These are phyloP conservation scores for Cantharis rustica DNA, from an alignment of 2,888 invertebrate species.

Conservation along the genomic window DNA sequence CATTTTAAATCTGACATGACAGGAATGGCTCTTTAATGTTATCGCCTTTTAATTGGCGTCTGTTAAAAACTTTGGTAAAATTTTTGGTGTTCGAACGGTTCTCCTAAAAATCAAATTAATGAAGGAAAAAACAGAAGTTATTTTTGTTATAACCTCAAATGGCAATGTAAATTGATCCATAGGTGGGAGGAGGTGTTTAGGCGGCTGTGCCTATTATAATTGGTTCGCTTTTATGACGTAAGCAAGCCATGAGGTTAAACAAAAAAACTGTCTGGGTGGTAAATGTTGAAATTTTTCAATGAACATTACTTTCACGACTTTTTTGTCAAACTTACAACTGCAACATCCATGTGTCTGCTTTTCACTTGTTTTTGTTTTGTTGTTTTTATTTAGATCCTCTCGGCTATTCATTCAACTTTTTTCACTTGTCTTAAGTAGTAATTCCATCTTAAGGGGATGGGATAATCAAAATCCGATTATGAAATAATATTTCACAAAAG, in stretches of 20 bases:
- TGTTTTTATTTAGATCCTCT: neutral
- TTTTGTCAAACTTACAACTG: neutral
- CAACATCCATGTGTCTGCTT: neutral
- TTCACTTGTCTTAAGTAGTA: neutral
- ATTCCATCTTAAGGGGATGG: neutral
- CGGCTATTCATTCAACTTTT: neutral
- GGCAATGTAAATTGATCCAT: constrained; percentile 33
- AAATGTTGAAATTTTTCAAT: constrained; percentile 5
- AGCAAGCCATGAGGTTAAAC: constrained; percentile 10
- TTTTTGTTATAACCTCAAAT: constrained; percentile 32
- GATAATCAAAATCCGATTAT: no score
- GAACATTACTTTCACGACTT: neutral
- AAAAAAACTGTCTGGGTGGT: constrained; percentile 12
- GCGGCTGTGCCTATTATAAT: constrained; percentile 20
- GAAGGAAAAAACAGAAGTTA: neutral
- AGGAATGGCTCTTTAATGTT: neutral
- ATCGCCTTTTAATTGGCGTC: neutral
- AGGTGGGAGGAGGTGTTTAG: constrained; percentile 24
- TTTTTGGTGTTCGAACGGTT: neutral
- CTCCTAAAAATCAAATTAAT: neutral
- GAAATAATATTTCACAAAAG: no score
- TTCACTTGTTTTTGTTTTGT: neutral
- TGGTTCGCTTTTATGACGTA: constrained; percentile 23
- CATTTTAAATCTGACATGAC: neutral
- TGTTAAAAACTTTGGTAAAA: neutral